Conservation (phyloP, 1,140 invertebrate genomes). For the Drosophila pectinifera region DNA sequence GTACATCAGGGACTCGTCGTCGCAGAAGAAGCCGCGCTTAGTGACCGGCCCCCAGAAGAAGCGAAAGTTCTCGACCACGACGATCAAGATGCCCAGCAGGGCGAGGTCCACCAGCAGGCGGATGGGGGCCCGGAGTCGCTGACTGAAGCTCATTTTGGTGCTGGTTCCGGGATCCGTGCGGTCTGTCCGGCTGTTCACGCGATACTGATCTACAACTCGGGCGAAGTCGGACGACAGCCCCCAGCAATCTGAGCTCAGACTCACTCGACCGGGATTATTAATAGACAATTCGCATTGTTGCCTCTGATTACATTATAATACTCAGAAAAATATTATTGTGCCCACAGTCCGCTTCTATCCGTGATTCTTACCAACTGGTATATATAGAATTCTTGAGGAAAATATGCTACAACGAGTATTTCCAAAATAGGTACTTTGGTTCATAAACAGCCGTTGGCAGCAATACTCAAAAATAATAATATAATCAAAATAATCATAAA, state of each 20-base stretch:
- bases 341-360: background rate
- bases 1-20: constrained; percentile 95
- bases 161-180: constrained; percentile 15
- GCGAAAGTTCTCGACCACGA: constrained; percentile 32
- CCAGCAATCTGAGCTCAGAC: constrained; percentile 26
- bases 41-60: constrained; percentile 72
- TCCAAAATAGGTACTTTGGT: too few species aligned
- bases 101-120: constrained; percentile 45
- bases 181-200: constrained; percentile 36
- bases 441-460: too few species aligned
- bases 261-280: constrained; percentile 38
- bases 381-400: too few species aligned
- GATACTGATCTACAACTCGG: constrained; percentile 43
- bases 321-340: background rate
- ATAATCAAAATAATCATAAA: too few species aligned
- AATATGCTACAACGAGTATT: background rate
- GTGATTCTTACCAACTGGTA: background rate
- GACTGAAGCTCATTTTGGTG: constrained; percentile 47
- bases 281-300: constrained; percentile 27
- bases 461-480: too few species aligned
- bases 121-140: constrained; percentile 2
- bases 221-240: constrained; percentile 23
- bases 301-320: constrained; percentile 27
- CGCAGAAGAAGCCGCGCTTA: constrained; percentile 97
- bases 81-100: constrained; percentile 33